Evolutionary conservation across 2,888 invertebrate species (phyloP).

Genomic region (Choristoneura rosaceana): DNA sequence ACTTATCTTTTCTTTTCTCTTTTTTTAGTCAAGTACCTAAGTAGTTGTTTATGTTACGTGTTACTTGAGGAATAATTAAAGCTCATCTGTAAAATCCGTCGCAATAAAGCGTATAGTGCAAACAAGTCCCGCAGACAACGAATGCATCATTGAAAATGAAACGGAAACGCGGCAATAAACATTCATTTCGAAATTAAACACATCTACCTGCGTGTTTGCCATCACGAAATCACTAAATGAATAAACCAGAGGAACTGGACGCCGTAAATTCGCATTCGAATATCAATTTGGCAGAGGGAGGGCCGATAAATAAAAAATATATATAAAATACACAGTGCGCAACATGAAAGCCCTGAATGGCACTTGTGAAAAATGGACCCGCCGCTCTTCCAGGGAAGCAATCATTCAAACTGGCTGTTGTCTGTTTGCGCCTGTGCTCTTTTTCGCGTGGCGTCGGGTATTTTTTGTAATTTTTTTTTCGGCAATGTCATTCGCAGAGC

Average conservation of each 20-base stretch:
- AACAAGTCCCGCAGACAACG: slow-evolving; percentile 55
- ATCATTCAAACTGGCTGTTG: slow-evolving; percentile 85
- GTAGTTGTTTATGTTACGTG: not conserved
- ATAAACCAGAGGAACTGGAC: slow-evolving; percentile 82
- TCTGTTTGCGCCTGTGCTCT: slow-evolving; percentile 84
- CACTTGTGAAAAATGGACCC: slow-evolving; percentile 86
- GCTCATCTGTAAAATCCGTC: slow-evolving; percentile 48
- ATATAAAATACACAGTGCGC: slow-evolving; percentile 79
- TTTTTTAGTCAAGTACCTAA: too few relatives aligned
- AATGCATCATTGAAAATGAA: slow-evolving; percentile 70
- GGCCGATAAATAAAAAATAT: slow-evolving; percentile 78
- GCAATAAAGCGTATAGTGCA: slow-evolving; percentile 56
- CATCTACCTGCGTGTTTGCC: slow-evolving; percentile 83
- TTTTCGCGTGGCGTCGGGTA: slow-evolving; percentile 74
- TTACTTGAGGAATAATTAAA: slow-evolving; percentile 24
- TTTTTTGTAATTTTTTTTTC: slow-evolving; percentile 79
- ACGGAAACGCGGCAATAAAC: slow-evolving; percentile 82
- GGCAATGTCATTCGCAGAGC: slow-evolving; percentile 81
- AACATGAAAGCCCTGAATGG: slow-evolving; percentile 84
- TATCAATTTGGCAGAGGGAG: slow-evolving; percentile 79
- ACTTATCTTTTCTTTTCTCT: too few relatives aligned
- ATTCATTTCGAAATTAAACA: slow-evolving; percentile 85
- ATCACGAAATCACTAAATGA: slow-evolving; percentile 83
- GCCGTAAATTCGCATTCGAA: slow-evolving; percentile 81
- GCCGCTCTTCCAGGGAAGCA: slow-evolving; percentile 85